Evolutionary conservation across 1,140 invertebrate species (phyloP).

Genomic region (Amphibalanus amphitrite): DNA sequence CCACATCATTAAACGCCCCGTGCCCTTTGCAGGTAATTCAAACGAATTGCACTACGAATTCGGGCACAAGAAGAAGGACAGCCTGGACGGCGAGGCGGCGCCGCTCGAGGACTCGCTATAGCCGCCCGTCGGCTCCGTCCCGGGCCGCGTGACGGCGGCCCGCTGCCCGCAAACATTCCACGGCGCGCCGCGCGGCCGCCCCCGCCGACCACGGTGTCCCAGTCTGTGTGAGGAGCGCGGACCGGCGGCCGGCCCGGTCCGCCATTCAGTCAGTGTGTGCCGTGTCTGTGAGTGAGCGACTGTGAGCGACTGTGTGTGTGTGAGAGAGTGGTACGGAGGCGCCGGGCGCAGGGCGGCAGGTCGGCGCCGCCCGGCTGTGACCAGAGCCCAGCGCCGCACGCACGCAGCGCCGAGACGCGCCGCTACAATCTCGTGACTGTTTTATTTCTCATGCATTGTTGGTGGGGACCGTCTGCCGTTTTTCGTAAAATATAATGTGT

Average conservation of each 20-base stretch:
- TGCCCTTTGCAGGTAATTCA: constrained; percentile 15
- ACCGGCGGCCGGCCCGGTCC: too few species aligned
- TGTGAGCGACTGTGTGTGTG: too few species aligned
- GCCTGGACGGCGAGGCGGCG: constrained; percentile 17
- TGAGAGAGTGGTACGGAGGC: neutral
- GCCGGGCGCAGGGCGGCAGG: too few species aligned
- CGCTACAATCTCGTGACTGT: neutral
- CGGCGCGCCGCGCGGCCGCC: too few species aligned
- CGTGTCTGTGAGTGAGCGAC: too few species aligned
- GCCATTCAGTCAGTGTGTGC: too few species aligned
- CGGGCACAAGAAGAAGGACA: constrained; percentile 20
- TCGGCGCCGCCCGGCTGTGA: neutral
- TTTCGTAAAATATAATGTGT: neutral
- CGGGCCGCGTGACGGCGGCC: too few species aligned
- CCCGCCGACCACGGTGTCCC: neutral
- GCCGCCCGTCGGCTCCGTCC: too few species aligned
- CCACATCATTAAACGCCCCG: too few species aligned
- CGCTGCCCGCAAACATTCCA: neutral
- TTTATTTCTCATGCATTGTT: neutral
- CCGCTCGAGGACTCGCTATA: constrained; percentile 19
- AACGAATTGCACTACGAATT: constrained; percentile 20
- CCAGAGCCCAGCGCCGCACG: too few species aligned
- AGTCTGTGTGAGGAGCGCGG: neutral
- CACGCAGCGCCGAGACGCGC: too few species aligned
- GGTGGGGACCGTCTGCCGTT: neutral